Conservation (phyloP, 2,113 vertebrate species). For the Scophthalmus maximus region DNA sequence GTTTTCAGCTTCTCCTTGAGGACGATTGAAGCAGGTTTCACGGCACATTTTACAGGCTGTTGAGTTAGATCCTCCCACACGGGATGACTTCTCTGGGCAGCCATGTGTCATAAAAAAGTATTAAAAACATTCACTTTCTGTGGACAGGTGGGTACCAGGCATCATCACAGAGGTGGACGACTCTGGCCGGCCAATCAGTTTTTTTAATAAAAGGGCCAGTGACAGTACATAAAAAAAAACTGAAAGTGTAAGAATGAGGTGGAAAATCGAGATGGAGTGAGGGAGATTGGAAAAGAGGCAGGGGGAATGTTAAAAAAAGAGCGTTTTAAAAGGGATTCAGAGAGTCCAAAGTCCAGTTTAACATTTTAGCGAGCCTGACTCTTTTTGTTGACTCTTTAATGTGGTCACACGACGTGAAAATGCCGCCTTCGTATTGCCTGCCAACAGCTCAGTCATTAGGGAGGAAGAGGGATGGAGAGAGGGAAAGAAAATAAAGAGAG, state of each 20-base stretch:
- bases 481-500: background rate
- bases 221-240: slow-evolving; percentile 15
- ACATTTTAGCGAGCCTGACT: slow-evolving; percentile 34
- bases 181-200: slow-evolving; percentile 11
- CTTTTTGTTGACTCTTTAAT: slow-evolving; percentile 35
- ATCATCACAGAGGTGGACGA: slow-evolving; percentile 30
- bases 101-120: slow-evolving; percentile 49
- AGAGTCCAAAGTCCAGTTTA: slow-evolving; percentile 40
- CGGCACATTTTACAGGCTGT: slow-evolving; percentile 39
- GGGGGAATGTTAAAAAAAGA: slow-evolving; percentile 12
- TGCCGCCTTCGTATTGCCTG: slow-evolving; percentile 28
- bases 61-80: slow-evolving; percentile 52
- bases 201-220: slow-evolving; percentile 50
- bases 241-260: slow-evolving; percentile 1
- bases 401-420: slow-evolving; percentile 50
- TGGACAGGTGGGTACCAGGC: slow-evolving; percentile 30
- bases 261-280: slow-evolving; percentile 14
- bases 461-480: slow-evolving; percentile 26
- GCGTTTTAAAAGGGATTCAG: slow-evolving; percentile 17
- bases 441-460: slow-evolving; percentile 57
- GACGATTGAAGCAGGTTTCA: slow-evolving; percentile 25
- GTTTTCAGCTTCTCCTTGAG: slow-evolving; percentile 37
- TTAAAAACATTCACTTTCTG: slow-evolving; percentile 55
- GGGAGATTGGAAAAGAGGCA: background rate
- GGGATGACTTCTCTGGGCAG: slow-evolving; percentile 43